Conservation (phyloP, 2,797 vertebrate genomes). For the Avahi laniger region DNA sequence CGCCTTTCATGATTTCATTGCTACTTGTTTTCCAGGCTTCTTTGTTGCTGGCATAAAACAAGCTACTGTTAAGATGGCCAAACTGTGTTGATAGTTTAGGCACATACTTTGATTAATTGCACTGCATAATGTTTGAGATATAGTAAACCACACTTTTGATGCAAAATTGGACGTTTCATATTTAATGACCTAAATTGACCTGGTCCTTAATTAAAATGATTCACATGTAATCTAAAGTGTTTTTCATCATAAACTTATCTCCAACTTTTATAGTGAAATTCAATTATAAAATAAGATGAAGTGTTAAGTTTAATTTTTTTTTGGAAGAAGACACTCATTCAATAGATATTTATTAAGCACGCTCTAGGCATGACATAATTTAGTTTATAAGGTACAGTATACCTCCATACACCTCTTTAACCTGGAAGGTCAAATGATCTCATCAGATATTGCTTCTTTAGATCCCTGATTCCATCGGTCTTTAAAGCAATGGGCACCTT, state of each 20-base stretch:
- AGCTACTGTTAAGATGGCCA: too few species aligned
- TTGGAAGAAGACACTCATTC: not conserved
- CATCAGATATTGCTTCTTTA: conserved; percentile 12
- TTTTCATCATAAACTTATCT: not conserved
- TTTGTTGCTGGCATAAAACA: too few species aligned
- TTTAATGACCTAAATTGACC: not conserved
- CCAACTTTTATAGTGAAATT: conserved; percentile 2
- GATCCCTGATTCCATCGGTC: not conserved
- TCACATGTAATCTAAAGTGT: not conserved
- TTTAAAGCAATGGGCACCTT: conserved; percentile 27
- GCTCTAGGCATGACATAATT: not conserved
- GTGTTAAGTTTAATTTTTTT: not conserved
- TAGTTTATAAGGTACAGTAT: not conserved
- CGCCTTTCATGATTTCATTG: too few species aligned
- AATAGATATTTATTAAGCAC: conserved; percentile 4
- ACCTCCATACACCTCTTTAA: not conserved
- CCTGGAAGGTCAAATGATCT: not conserved
- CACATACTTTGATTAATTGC: too few species aligned
- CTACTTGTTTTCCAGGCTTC: too few species aligned
- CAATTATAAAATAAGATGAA: not conserved
- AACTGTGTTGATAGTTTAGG: too few species aligned
- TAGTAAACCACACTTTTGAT: too few species aligned
- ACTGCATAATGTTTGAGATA: too few species aligned
- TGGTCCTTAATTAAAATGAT: conserved; percentile 15
- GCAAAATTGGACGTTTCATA: too few species aligned